Evolutionary conservation across 2,113 vertebrate genomes (phyloP).

Genomic region (Cinclus mexicanus): DNA sequence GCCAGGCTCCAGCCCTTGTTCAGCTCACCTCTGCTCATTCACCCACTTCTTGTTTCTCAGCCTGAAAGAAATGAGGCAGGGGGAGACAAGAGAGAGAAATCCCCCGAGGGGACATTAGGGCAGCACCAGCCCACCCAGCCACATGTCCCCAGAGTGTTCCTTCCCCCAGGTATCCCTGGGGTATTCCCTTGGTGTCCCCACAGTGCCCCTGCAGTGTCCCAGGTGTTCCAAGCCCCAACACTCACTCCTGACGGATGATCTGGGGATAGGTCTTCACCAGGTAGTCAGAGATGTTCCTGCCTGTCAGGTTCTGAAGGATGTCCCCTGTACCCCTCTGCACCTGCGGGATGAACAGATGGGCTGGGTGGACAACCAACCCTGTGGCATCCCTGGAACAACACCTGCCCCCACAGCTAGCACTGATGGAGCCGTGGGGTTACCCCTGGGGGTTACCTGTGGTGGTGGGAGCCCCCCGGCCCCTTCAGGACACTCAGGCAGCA

Average conservation of each 20-base stretch:
- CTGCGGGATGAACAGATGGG: background rate
- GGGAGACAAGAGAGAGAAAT: too few species aligned
- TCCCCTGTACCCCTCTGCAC: constrained; percentile 53
- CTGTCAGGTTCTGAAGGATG: constrained; percentile 87
- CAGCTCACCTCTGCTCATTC: constrained; percentile 87
- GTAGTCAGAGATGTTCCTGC: constrained; percentile 89
- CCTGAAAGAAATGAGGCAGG: constrained; percentile 54
- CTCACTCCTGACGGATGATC: constrained; percentile 86
- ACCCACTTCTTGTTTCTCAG: constrained; percentile 90
- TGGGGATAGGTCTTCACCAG: constrained; percentile 92
- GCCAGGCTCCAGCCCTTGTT: background rate
- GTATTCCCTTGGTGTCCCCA: background rate
- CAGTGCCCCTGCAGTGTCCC: background rate
- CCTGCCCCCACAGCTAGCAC: background rate
- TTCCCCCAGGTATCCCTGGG: fast-evolving
- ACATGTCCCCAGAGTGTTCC: background rate
- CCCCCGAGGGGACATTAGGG: fast-evolving
- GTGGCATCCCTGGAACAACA: fast-evolving
- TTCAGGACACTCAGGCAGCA: constrained; percentile 84
- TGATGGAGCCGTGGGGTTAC: fast-evolving
- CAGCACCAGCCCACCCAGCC: fast-evolving
- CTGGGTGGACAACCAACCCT: fast-evolving
- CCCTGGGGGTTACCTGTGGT: constrained; percentile 75
- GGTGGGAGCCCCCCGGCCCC: constrained; percentile 83
- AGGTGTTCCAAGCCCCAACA: background rate